Conservation (phyloP, 2,113 vertebrate genomes). For the Boulengeromyrus knoepffleri region DNA sequence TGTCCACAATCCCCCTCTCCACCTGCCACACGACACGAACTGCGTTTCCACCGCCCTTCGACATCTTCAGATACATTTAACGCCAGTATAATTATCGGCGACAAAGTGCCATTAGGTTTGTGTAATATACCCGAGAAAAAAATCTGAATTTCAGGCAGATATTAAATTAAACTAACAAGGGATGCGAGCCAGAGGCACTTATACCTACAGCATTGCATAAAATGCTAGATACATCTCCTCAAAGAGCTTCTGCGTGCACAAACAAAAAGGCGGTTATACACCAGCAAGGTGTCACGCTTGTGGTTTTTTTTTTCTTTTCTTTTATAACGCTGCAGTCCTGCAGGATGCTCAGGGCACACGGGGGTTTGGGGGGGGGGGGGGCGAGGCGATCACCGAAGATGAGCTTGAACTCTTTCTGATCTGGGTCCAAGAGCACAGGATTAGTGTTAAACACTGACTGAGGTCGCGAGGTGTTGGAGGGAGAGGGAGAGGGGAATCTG, state of each 20-base stretch:
- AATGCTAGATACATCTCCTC: background rate
- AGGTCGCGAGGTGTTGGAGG: background rate
- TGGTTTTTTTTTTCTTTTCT: background rate
- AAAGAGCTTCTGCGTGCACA: background rate
- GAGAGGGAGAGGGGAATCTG: background rate
- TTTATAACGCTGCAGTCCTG: background rate
- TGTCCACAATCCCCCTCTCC: background rate
- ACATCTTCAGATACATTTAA: background rate
- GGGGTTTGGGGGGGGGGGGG: no score
- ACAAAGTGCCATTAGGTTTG: background rate
- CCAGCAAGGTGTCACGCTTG: background rate
- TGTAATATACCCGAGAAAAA: background rate
- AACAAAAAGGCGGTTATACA: background rate
- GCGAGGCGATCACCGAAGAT: background rate
- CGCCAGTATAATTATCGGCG: background rate
- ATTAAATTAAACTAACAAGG: conserved; percentile 17
- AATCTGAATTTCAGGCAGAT: background rate
- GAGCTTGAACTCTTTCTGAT: background rate
- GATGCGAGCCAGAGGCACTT: background rate
- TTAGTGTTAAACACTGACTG: background rate
- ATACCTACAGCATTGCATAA: conserved; percentile 4
- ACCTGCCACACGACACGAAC: background rate
- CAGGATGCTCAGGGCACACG: background rate
- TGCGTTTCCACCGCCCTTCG: background rate
- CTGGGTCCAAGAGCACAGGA: background rate